phyloP scores from a whole-genome alignment of 2,888 invertebrate species.

The Ormyrus nitidulus region DNA sequence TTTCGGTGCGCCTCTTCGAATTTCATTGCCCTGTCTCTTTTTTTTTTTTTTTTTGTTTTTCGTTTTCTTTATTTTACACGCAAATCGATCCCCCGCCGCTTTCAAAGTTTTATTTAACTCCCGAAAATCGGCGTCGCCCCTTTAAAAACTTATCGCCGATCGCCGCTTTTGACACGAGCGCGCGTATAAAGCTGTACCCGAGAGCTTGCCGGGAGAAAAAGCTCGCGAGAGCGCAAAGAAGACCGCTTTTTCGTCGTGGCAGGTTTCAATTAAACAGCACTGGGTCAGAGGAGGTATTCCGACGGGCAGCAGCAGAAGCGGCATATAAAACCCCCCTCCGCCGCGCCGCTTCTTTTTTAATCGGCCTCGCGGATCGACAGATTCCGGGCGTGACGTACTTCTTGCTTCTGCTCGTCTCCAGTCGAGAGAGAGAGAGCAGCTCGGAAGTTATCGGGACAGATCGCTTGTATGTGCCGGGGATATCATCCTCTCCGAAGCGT shows the following conservation, averaged over 20 bases:
- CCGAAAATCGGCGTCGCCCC: conserved; percentile 47
- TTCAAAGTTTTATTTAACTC: background rate
- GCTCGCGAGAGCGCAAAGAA: background rate
- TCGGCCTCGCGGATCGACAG: conserved; percentile 47
- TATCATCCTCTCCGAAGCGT: too few relatives aligned
- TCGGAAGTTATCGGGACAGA: too few relatives aligned
- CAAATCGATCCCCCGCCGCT: conserved; percentile 36
- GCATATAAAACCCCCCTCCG: conserved; percentile 25
- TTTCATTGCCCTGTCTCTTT: conserved; percentile 8
- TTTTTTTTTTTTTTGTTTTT: background rate
- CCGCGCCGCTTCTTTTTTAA: conserved; percentile 16
- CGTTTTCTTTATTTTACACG: background rate
- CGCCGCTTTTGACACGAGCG: conserved; percentile 11
- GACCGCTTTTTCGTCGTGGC: conserved; percentile 34
- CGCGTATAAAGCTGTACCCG: conserved; percentile 34
- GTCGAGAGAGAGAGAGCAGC: too few relatives aligned
- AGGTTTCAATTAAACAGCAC: conserved; percentile 58
- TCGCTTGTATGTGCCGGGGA: too few relatives aligned
- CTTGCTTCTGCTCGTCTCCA: conserved; percentile 27
- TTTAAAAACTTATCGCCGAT: conserved; percentile 47
- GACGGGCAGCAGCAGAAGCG: background rate
- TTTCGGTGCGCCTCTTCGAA: conserved; percentile 11
- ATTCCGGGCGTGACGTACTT: conserved; percentile 54
- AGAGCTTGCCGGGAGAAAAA: background rate
- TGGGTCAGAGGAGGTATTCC: conserved; percentile 49